Evolutionary conservation across 2,888 invertebrate species (phyloP), one percentile per base, ranked within the genome.

Genomic region (Dryococelus australis): DNA sequence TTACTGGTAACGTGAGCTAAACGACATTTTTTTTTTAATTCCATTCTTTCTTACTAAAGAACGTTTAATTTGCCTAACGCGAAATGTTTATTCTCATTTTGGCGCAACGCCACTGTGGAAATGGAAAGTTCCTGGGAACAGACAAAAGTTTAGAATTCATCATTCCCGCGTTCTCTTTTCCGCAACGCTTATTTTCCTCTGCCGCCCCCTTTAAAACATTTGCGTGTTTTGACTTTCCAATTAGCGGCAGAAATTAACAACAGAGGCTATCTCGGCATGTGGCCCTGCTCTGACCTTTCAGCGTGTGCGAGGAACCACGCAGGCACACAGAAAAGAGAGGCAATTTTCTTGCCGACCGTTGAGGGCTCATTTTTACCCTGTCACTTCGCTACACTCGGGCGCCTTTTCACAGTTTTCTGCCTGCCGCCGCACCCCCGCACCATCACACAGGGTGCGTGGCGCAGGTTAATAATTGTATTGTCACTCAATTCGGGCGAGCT

Each of bases 191-290:
- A 65, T 65, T 65, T 65, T 6, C 65, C 47, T 8, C 5, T 47
- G 12, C 0, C 65, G 0, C 65, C 65, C 65, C 6, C n/a, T 65
- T 65, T 65, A 16, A 20, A 65, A 65, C 65, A 65, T 12, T 5
- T 10, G 78, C 85, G 81, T 88, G 91, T 91, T 91, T 91, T 91
- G 91, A 91, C 91, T 91, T 91, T 91, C 91, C 91, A 91, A 91
- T 91, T 91, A 91, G 91, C 90, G 90, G 90, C 90, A 91, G 91
- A 91, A 91, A 91, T 91, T 91, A 65, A 65, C 65, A 65, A 90
- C 91, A 90, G 80, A 86, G 65, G 65, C 65, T 16, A 65, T 65
- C 65, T 65, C 65, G 65, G 65, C 65, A 65, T 3, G 65, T 20
- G 24, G 65, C 65, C 65, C 26, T 80, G 35, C 87, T 84, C 84